Evolutionary conservation across 2,113 vertebrate species (phyloP).

Genomic region (Solea senegalensis): DNA sequence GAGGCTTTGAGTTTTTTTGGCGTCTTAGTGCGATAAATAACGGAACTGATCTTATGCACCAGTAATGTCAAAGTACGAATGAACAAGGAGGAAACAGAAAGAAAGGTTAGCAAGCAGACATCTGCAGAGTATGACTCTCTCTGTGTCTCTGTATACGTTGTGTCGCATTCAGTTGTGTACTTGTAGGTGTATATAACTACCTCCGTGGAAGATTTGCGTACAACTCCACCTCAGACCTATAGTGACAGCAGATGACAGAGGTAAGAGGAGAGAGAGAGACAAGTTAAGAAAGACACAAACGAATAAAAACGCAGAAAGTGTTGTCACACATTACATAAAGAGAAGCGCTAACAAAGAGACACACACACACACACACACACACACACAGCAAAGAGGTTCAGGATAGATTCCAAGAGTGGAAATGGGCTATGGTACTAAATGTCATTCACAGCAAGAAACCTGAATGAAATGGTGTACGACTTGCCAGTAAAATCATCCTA

Average conservation of each 20-base stretch:
- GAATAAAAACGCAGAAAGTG: conserved; percentile 51
- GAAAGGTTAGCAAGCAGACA: conserved; percentile 45
- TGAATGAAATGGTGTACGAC: conserved; percentile 37
- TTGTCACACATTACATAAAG: conserved; percentile 56
- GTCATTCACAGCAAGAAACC: conserved; percentile 35
- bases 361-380: conserved; percentile 37
- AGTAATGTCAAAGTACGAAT: conserved; percentile 33
- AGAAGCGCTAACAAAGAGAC: conserved; percentile 40
- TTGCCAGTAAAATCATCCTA: conserved; percentile 35
- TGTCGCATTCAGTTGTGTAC: conserved; percentile 41
- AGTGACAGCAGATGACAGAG: conserved; percentile 68
- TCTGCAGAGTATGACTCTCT: conserved; percentile 26
- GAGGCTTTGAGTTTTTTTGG: conserved; percentile 3
- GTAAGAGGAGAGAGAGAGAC: conserved; percentile 56
- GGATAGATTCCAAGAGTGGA: conserved; percentile 46
- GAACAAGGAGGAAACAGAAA: conserved; percentile 49
- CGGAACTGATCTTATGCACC: conserved; percentile 28
- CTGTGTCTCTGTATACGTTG: conserved; percentile 12
- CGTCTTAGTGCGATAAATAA: conserved; percentile 18
- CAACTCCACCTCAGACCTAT: conserved; percentile 84
- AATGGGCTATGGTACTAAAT: conserved; percentile 35
- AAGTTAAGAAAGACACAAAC: conserved; percentile 54
- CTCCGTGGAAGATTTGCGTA: conserved; percentile 83
- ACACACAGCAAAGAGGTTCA: conserved; percentile 33
- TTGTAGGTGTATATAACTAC: conserved; percentile 74